Percentiles rank a stretch among this genome's conserved stretches.
phyloP scores from a whole-genome alignment of 2,113 vertebrate genomes.

The Petroica traversi region DNA sequence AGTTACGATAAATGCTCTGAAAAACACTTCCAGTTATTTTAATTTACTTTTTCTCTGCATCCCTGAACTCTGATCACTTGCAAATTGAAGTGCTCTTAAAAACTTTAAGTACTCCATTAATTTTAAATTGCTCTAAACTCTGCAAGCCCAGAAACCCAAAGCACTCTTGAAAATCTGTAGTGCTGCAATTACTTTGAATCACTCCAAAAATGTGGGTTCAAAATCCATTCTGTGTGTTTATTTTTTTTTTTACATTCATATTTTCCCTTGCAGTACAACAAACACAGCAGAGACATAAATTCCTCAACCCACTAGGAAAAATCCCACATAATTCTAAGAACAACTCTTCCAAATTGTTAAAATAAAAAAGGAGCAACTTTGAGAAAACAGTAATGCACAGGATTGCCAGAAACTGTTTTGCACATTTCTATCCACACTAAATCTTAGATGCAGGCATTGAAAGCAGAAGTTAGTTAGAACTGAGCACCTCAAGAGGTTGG shows the following conservation, averaged over 20 bases:
- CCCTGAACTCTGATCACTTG: conserved; percentile 46
- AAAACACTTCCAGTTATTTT: conserved; percentile 20
- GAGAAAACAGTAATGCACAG: neutral
- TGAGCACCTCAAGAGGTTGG: neutral
- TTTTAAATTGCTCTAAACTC: conserved; percentile 53
- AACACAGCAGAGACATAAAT: neutral
- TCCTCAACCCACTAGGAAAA: neutral
- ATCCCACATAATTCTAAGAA: neutral
- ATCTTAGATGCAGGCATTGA: neutral
- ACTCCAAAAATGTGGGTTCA: conserved; percentile 3
- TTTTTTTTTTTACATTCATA: neutral
- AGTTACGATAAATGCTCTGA: conserved; percentile 7
- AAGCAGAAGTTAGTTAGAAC: neutral
- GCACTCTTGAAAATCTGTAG: conserved; percentile 48
- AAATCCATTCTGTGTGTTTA: neutral
- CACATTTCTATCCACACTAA: neutral
- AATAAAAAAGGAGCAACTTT: neutral
- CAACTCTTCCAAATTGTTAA: neutral
- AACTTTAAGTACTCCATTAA: conserved; percentile 63
- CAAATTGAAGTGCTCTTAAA: conserved; percentile 66
- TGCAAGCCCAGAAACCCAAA: conserved; percentile 50
- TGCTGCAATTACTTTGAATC: conserved; percentile 30
- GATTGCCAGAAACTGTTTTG: neutral
- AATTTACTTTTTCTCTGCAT: conserved; percentile 7
- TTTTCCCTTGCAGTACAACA: neutral